These are phyloP conservation scores for Colistium nudipinnis DNA, from an alignment of 2,113 vertebrate species.

Conservation along the genomic window DNA sequence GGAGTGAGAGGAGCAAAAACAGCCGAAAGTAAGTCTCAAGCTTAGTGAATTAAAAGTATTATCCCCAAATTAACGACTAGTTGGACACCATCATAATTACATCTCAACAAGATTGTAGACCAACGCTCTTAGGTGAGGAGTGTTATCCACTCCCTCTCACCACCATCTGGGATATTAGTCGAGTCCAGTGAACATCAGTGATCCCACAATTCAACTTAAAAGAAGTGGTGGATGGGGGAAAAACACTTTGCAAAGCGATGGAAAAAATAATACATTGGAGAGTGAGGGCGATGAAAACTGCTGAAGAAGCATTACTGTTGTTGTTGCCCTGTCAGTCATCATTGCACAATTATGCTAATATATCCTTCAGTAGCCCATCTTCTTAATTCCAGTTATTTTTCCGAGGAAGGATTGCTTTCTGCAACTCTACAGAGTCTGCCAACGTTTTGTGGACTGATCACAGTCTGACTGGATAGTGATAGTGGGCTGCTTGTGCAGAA, in stretches of 20 bases:
- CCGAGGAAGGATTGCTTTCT: background rate
- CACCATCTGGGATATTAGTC: constrained; percentile 87
- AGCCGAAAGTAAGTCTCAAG: background rate
- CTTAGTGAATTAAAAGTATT: constrained; percentile 5
- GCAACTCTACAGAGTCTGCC: background rate
- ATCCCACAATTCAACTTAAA: constrained; percentile 85
- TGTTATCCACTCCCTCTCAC: constrained; percentile 77
- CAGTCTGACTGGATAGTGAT: background rate
- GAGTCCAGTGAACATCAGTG: constrained; percentile 82
- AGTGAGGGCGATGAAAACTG: constrained; percentile 40
- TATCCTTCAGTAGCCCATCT: background rate
- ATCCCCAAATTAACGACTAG: background rate
- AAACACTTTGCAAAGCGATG: background rate
- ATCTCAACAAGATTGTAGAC: background rate
- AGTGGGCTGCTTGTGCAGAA: background rate
- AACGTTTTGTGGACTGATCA: background rate
- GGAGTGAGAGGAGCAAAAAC: background rate
- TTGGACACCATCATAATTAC: background rate
- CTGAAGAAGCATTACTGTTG: constrained; percentile 25
- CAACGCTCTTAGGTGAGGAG: constrained; percentile 72
- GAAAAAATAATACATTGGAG: background rate
- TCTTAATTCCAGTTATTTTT: background rate
- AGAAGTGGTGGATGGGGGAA: constrained; percentile 6
- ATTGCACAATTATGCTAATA: constrained; percentile 30
- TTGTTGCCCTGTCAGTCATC: background rate